A percentile compares a stretch with the other conserved stretches of the same genome.
These are phyloP conservation scores for Meliscaeva auricollis DNA, from an alignment of 2,888 invertebrate species.

Conservation along the genomic window DNA sequence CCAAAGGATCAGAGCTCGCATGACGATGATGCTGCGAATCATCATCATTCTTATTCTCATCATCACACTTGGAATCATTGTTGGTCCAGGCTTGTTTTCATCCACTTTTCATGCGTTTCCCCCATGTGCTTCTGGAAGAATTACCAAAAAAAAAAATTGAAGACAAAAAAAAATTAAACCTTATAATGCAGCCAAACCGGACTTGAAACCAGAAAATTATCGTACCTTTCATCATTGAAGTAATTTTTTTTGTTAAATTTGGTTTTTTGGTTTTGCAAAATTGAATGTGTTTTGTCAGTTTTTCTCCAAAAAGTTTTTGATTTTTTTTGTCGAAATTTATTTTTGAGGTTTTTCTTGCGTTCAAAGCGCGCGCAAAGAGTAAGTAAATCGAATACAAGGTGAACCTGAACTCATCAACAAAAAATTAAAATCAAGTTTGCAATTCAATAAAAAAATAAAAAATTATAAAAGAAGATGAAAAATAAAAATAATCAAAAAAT, in stretches of 20 bases:
- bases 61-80: slow-evolving; percentile 28
- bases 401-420: slow-evolving; percentile 74
- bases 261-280: slow-evolving; percentile 6
- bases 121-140: slow-evolving; percentile 50
- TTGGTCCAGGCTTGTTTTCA: slow-evolving; percentile 42
- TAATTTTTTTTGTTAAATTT: not conserved
- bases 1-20: not conserved
- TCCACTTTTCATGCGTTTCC: slow-evolving; percentile 71
- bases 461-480: slow-evolving; percentile 15
- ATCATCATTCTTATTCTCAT: slow-evolving; percentile 57
- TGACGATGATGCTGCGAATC: not conserved
- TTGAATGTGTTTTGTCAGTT: slow-evolving; percentile 63
- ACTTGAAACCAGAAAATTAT: slow-evolving; percentile 74
- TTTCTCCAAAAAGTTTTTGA: slow-evolving; percentile 60
- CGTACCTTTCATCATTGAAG: slow-evolving; percentile 67
- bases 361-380: slow-evolving; percentile 71
- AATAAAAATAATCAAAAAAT: slow-evolving; percentile 9
- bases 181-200: slow-evolving; percentile 71
- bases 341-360: slow-evolving; percentile 63
- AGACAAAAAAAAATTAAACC: slow-evolving; percentile 12
- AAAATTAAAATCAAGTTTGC: slow-evolving; percentile 74
- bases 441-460: slow-evolving; percentile 61
- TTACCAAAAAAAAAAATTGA: slow-evolving; percentile 53
- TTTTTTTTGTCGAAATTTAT: slow-evolving; percentile 4
- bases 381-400: slow-evolving; percentile 75